Base-by-base conservation (phyloP, 2,888 invertebrate genomes). In the Trichopoda pennipes region DNA sequence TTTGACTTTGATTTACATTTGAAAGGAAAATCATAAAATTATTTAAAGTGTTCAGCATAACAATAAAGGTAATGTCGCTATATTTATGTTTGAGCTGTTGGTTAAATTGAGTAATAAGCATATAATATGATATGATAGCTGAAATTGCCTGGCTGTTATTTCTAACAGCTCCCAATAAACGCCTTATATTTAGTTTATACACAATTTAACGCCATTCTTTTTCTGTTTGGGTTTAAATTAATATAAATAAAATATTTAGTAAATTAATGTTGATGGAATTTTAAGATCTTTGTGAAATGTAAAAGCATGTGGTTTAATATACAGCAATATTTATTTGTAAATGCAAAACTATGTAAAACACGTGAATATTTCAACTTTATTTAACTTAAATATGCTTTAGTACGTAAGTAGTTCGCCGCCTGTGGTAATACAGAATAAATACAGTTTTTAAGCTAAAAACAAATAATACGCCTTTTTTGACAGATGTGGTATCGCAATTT, bases 381-480 rank as follows among this genome's bases (percentile, higher is more conserved):
- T 35, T 38, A 14, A 51, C 17, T 17, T 72, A 42, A 4, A 72
- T 14, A 1, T 44, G 47, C 16, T 12, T 12, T 32, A 23, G 16
- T 55, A 14, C 35, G 17, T 17, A 32, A 58, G 66, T 44, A 44
- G 49, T 51, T 53, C 28, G 77, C 69, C 61, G 77, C 69, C 69
- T 70, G 63, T 38, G 63, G 70, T 70, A 56, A 23, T 17, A 19
- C 70, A 56, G 55, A 56, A 70, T 63, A 63, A 35, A 44, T 17
- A 61, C 61, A 55, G 61, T 66, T 60, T 69, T 35, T 19, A 63
- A 56, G 38, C 17, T 12, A 56, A 69, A 76, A 77, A 49, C 63
- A 77, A 77, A 77, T 70, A 77, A 56, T 70, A 77, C 77, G 77
- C 77, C 77, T 77, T 63, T 76, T 63, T 77, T 70, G 70, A 77